Evolutionary conservation across 2,888 invertebrate genomes (phyloP).

Genomic region (Helicoverpa assulta): DNA sequence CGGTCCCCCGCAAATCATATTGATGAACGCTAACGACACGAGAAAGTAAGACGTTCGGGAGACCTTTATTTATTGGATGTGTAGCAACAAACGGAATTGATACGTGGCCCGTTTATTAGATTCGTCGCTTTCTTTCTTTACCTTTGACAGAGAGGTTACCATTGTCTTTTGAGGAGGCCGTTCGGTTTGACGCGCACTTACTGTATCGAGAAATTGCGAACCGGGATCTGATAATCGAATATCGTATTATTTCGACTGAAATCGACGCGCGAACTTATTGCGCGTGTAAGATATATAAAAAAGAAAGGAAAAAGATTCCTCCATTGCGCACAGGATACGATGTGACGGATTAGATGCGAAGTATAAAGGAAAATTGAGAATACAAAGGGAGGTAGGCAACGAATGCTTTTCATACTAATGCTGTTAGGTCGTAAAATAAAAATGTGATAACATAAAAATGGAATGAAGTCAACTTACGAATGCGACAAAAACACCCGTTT

Average conservation of each 20-base stretch:
- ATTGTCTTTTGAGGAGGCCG: conserved; percentile 84
- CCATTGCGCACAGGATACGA: conserved; percentile 43
- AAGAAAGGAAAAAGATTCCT: conserved; percentile 37
- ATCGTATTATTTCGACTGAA: conserved; percentile 67
- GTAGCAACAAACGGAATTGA: conserved; percentile 86
- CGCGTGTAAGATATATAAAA: conserved; percentile 57
- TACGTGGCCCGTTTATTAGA: conserved; percentile 87
- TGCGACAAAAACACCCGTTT: conserved; percentile 77
- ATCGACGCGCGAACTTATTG: conserved; percentile 59
- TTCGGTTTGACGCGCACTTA: conserved; percentile 80
- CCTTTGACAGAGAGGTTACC: conserved; percentile 85
- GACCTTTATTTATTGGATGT: conserved; percentile 79
- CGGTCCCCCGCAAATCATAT: conserved; percentile 73
- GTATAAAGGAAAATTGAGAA: conserved; percentile 58
- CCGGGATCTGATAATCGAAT: conserved; percentile 72
- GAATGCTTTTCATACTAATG: conserved; percentile 65
- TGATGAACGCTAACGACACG: conserved; percentile 74
- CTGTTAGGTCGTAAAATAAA: conserved; percentile 64
- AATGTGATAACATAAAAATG: conserved; percentile 70
- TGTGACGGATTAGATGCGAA: conserved; percentile 56
- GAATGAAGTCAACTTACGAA: conserved; percentile 74
- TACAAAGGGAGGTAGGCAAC: conserved; percentile 49
- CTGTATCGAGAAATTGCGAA: conserved; percentile 69
- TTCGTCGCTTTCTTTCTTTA: conserved; percentile 88
- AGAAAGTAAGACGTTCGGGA: conserved; percentile 67